Evolutionary conservation across 2,113 vertebrate genomes (phyloP).

Genomic region (Raja brachyura): DNA sequence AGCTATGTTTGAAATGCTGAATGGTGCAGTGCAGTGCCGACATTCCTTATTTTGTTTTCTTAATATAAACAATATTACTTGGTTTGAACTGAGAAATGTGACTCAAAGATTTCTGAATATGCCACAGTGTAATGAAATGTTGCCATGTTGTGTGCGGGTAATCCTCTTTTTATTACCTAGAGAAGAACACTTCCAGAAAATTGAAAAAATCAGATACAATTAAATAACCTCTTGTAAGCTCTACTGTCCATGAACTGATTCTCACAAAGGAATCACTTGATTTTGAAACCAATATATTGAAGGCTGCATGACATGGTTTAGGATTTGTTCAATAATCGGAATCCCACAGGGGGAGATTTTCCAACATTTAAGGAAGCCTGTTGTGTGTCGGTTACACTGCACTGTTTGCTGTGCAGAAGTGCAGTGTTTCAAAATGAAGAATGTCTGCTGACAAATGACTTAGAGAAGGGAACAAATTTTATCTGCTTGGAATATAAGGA

Average conservation of each 20-base stretch:
- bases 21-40: not conserved
- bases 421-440: not conserved
- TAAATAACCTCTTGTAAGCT: constrained; percentile 17
- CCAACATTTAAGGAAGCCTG: not conserved
- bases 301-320: not conserved
- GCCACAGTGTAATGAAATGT: not conserved
- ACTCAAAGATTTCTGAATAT: not conserved
- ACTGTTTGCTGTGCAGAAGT: not conserved
- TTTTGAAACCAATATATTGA: not conserved
- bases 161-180: not conserved
- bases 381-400: not conserved
- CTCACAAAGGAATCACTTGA: not conserved
- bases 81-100: not conserved
- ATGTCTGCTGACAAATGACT: not conserved
- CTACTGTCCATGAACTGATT: not conserved
- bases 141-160: not conserved
- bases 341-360: not conserved
- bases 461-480: not conserved
- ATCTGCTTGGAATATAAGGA: not conserved
- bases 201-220: not conserved
- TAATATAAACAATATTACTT: not conserved
- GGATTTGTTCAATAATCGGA: not conserved
- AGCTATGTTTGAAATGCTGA: not conserved
- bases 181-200: not conserved
- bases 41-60: not conserved